Percentiles rank a stretch among this genome's conserved stretches.
phyloP scores from a whole-genome alignment of 1,140 invertebrate genomes.

The Drosophila bocqueti region DNA sequence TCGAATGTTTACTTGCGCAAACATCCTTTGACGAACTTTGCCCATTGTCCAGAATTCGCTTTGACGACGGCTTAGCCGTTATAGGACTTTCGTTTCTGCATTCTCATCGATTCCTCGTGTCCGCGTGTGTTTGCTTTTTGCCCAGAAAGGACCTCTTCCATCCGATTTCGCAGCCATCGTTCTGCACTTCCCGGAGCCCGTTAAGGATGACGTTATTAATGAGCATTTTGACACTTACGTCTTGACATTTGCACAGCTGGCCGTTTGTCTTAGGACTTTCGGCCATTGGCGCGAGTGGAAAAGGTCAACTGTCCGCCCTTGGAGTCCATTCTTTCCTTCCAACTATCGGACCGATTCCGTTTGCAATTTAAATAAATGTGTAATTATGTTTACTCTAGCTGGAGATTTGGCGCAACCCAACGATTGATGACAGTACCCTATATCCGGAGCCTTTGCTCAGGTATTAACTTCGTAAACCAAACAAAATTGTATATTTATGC shows the following conservation, averaged over 20 bases:
- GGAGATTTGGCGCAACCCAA: not conserved
- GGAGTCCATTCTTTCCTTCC: slow-evolving; percentile 6
- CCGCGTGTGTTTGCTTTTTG: slow-evolving; percentile 65
- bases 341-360: not conserved
- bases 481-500: not conserved
- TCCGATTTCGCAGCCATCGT: slow-evolving; percentile 14
- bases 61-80: slow-evolving; percentile 67
- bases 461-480: not conserved
- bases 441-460: not conserved
- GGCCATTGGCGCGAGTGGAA: slow-evolving; percentile 48
- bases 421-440: slow-evolving; percentile 1
- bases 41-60: slow-evolving; percentile 71
- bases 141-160: slow-evolving; percentile 12
- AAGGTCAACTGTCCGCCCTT: slow-evolving; percentile 56
- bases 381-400: slow-evolving; percentile 61
- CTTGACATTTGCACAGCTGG: slow-evolving; percentile 84
- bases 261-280: slow-evolving; percentile 71
- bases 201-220: slow-evolving; percentile 81
- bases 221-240: slow-evolving; percentile 84
- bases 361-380: slow-evolving; percentile 64
- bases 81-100: slow-evolving; percentile 72
- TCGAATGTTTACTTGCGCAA: slow-evolving; percentile 76
- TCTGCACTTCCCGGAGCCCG: slow-evolving; percentile 6
- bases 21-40: slow-evolving; percentile 82
- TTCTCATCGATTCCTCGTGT: slow-evolving; percentile 79